phyloP scores from a whole-genome alignment of 2,113 vertebrate species.

The Lampris incognitus region DNA sequence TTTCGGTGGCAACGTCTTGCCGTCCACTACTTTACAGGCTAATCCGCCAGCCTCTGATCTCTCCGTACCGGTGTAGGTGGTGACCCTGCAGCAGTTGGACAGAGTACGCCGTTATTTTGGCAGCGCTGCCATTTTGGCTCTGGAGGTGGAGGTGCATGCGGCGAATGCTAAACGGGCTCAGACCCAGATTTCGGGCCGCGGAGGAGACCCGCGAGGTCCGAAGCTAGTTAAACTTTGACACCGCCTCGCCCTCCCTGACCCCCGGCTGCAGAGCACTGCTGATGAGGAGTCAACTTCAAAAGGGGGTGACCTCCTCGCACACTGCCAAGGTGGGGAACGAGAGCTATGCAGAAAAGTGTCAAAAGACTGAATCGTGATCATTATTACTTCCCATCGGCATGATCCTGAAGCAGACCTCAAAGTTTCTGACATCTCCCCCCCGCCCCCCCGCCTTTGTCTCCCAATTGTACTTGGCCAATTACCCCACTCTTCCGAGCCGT shows the following conservation, averaged over 20 bases:
- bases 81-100: constrained; percentile 37
- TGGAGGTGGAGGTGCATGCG: constrained; percentile 49
- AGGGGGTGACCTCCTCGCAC: constrained; percentile 1
- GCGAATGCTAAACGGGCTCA: constrained; percentile 59
- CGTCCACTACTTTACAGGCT: constrained; percentile 31
- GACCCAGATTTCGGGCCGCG: constrained; percentile 36
- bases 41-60: constrained; percentile 38
- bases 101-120: constrained; percentile 32
- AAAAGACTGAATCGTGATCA: constrained; percentile 1
- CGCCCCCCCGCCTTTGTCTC: no score
- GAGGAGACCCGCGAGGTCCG: constrained; percentile 49
- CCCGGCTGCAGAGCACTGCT: constrained; percentile 34
- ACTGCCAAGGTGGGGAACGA: constrained; percentile 28
- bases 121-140: constrained; percentile 30
- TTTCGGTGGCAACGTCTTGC: constrained; percentile 17
- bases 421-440: no score
- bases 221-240: constrained; percentile 69
- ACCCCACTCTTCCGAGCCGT: no score
- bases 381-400: no score
- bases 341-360: background rate
- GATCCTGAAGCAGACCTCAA: no score
- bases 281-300: constrained; percentile 39
- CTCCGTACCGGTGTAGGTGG: constrained; percentile 11
- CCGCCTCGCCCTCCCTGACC: constrained; percentile 51
- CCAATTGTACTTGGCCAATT: no score